Percentiles rank a stretch among this genome's conserved stretches.
Evolutionary conservation across 2,113 vertebrate genomes (phyloP).

Genomic region (Syrmaticus mikado): DNA sequence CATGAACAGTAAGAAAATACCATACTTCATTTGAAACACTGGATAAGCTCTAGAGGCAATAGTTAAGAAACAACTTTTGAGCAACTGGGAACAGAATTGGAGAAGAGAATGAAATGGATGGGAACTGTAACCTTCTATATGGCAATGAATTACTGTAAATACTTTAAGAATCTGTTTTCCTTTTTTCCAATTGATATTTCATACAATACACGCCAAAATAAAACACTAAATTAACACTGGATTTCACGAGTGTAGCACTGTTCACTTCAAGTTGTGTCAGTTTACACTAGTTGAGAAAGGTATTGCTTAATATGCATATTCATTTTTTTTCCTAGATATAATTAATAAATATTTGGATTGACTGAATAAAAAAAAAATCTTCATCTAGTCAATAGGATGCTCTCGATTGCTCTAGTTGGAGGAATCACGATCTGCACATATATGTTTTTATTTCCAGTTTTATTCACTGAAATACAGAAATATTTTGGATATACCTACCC

Average conservation of each 20-base stretch:
- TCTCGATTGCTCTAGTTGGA: background rate
- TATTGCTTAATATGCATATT: background rate
- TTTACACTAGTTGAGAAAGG: background rate
- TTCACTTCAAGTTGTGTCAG: background rate
- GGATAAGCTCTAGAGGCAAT: background rate
- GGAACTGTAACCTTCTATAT: background rate
- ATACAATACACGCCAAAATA: background rate
- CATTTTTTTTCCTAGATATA: background rate
- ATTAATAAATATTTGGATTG: background rate
- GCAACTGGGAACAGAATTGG: background rate
- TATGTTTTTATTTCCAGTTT: background rate
- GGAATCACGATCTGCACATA: background rate
- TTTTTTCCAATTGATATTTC: background rate
- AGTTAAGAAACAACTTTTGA: background rate
- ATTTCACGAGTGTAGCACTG: background rate
- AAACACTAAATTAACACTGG: background rate
- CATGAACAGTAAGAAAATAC: background rate
- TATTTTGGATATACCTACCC: background rate
- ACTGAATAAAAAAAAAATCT: background rate
- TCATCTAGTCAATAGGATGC: background rate
- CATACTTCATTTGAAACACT: background rate
- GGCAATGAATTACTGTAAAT: background rate
- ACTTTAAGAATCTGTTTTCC: background rate
- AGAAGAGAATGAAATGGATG: background rate
- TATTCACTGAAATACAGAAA: background rate